Conservation (phyloP, 2,113 vertebrate species). For the Anhinga rufa region DNA sequence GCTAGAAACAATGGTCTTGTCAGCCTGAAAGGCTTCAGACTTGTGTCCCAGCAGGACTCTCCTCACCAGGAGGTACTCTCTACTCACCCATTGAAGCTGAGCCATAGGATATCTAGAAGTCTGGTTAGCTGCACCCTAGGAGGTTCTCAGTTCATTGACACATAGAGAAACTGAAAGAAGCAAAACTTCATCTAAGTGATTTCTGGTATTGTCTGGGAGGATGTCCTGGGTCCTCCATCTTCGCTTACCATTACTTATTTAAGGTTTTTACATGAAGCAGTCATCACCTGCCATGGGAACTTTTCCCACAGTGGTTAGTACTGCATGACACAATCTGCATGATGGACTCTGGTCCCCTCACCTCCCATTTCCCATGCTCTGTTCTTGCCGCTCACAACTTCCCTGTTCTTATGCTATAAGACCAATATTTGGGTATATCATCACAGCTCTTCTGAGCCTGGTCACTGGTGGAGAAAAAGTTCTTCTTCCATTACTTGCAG, state of each 20-base stretch:
- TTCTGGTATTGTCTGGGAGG: background rate
- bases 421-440: background rate
- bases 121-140: background rate
- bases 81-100: background rate
- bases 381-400: background rate
- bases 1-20: background rate
- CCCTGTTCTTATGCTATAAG: background rate
- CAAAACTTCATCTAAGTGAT: background rate
- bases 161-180: background rate
- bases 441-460: background rate
- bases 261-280: background rate
- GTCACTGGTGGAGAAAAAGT: background rate
- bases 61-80: background rate
- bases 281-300: accelerated
- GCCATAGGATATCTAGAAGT: background rate
- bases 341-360: background rate
- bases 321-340: background rate
- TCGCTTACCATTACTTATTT: background rate
- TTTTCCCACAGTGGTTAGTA: background rate
- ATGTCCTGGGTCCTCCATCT: background rate
- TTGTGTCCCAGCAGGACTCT: background rate
- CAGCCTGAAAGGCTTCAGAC: background rate
- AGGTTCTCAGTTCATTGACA: background rate
- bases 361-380: background rate
- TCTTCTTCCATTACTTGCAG: background rate